phyloP scores from a whole-genome alignment of 2,888 invertebrate species.

The Xestia sexstrigata region DNA sequence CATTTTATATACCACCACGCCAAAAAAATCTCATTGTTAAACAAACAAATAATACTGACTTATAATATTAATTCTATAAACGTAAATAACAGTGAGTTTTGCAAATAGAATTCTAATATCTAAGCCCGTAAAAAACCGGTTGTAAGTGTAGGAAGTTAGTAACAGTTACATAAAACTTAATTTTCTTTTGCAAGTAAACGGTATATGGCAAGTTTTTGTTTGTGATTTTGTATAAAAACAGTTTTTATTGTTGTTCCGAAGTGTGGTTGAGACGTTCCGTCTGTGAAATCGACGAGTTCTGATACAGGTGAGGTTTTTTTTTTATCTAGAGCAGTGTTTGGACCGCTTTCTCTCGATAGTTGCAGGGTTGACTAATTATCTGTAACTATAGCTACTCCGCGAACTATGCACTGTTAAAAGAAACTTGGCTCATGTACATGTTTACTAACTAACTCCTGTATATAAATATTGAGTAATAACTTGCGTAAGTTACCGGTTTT shows the following conservation, averaged over 20 bases:
- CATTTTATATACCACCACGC: slow-evolving; percentile 62
- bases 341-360: slow-evolving; percentile 67
- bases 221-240: slow-evolving; percentile 73
- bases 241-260: slow-evolving; percentile 68
- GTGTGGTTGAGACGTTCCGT: slow-evolving; percentile 72
- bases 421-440: slow-evolving; percentile 36
- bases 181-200: slow-evolving; percentile 80
- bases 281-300: slow-evolving; percentile 77
- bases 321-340: slow-evolving; percentile 64
- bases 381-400: slow-evolving; percentile 55
- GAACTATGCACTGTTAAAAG: slow-evolving; percentile 15
- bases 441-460: slow-evolving; percentile 33
- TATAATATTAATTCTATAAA: slow-evolving; percentile 41
- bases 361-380: slow-evolving; percentile 73
- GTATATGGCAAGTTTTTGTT: slow-evolving; percentile 69
- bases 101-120: slow-evolving; percentile 48
- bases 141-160: slow-evolving; percentile 75
- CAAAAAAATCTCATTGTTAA: slow-evolving; percentile 63
- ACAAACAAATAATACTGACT: slow-evolving; percentile 67
- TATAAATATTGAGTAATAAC: slow-evolving; percentile 37
- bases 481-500: slow-evolving; percentile 59
- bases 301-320: slow-evolving; percentile 80
- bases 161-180: slow-evolving; percentile 84
- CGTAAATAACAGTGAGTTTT: slow-evolving; percentile 59
- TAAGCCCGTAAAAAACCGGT: slow-evolving; percentile 73